Conservation (phyloP, 2,797 vertebrate genomes). For the Mionectes olivaceus region DNA sequence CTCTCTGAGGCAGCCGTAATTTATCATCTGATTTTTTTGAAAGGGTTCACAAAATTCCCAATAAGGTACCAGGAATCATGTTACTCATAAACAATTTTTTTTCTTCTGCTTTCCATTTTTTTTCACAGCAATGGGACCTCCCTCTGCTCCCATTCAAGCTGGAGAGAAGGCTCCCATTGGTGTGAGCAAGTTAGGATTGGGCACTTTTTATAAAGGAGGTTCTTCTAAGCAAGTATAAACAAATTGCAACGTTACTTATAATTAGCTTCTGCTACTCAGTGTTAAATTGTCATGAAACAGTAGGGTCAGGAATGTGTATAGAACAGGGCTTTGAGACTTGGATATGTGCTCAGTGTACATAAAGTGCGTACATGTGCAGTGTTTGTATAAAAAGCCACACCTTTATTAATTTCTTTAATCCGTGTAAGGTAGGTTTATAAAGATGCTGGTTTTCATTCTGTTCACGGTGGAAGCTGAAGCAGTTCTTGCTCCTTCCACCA, state of each 20-base stretch:
- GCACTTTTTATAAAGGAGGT: not conserved
- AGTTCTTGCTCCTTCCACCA: not conserved
- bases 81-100: not conserved
- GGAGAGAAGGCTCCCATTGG: not conserved
- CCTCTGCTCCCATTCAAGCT: not conserved
- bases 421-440: not conserved
- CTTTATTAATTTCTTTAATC: not conserved
- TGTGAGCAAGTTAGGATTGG: not conserved
- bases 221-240: not conserved
- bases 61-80: not conserved
- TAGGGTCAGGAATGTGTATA: not conserved
- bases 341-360: not conserved
- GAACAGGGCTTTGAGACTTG: not conserved
- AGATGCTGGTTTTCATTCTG: not conserved
- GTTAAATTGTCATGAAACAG: not conserved
- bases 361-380: not conserved
- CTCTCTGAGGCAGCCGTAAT: slow-evolving; percentile 3
- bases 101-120: not conserved
- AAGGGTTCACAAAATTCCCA: slow-evolving; percentile 13
- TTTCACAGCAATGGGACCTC: not conserved
- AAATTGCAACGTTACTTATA: not conserved
- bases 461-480: not conserved
- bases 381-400: not conserved
- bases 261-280: not conserved
- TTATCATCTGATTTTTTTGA: slow-evolving; percentile 17